Evolutionary conservation across 2,888 invertebrate species (phyloP).

Genomic region (Ceramica pisi): DNA sequence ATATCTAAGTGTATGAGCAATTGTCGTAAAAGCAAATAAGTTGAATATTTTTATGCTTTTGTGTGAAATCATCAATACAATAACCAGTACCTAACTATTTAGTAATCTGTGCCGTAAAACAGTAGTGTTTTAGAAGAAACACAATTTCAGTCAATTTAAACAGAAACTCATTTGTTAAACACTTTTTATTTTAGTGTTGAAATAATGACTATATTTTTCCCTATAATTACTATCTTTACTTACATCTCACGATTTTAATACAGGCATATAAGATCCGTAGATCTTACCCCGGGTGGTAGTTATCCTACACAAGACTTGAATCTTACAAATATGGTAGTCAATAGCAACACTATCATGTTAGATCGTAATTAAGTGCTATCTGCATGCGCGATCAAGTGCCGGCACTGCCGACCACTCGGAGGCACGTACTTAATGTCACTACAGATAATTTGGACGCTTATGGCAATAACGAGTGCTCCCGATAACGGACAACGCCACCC

Average conservation of each 20-base stretch:
- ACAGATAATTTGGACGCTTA: constrained; percentile 67
- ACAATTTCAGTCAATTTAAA: not conserved
- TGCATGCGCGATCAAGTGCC: constrained; percentile 43
- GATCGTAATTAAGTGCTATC: constrained; percentile 64
- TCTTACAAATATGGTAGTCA: constrained; percentile 37
- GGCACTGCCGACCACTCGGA: constrained; percentile 16
- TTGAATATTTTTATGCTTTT: constrained; percentile 4
- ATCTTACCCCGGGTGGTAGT: constrained; percentile 3
- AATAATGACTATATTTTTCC: too few relatives aligned
- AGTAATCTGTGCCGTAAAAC: not conserved
- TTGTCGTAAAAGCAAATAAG: constrained; percentile 17
- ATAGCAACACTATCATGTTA: constrained; percentile 42
- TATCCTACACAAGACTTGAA: constrained; percentile 18
- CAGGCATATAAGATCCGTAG: not conserved
- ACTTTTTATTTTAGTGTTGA: too few relatives aligned
- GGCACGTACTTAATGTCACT: constrained; percentile 64
- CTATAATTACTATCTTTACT: not conserved
- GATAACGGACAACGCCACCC: constrained; percentile 55
- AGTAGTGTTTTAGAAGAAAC: not conserved
- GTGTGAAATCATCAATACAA: constrained; percentile 10
- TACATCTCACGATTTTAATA: not conserved
- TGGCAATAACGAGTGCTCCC: constrained; percentile 65
- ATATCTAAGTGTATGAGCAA: not conserved
- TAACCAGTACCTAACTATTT: too few relatives aligned
- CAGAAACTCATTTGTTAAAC: too few relatives aligned